Percentiles rank a stretch among this genome's conserved stretches.
Evolutionary conservation across 2,888 invertebrate species (phyloP).

Genomic region (Drosophila anomalata): DNA sequence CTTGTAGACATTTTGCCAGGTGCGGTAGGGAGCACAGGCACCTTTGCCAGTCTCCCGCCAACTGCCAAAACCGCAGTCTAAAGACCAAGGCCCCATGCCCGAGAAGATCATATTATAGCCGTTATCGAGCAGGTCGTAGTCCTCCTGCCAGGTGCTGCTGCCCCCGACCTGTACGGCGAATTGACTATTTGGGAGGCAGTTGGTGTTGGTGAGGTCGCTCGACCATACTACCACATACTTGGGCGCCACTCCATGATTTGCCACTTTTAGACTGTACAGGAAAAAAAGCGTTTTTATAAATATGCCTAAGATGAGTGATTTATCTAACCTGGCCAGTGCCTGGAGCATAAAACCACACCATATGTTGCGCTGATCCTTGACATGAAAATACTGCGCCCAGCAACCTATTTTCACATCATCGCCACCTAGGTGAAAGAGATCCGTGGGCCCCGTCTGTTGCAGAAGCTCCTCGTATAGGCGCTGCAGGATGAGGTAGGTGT

Average conservation of each 20-base stretch:
- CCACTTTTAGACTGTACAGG: constrained; percentile 79
- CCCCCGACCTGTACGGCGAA: constrained; percentile 92
- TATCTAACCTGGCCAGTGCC: constrained; percentile 84
- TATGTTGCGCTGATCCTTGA: constrained; percentile 90
- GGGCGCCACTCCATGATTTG: constrained; percentile 82
- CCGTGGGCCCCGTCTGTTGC: constrained; percentile 89
- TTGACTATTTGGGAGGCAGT: constrained; percentile 87
- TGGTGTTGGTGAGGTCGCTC: constrained; percentile 89
- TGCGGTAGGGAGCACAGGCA: constrained; percentile 93
- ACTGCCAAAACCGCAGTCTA: constrained; percentile 94
- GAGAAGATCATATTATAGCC: constrained; percentile 92
- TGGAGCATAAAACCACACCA: constrained; percentile 92
- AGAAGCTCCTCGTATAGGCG: constrained; percentile 90
- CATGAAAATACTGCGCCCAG: constrained; percentile 90
- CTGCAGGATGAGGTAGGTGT: constrained; percentile 89
- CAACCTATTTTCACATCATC: constrained; percentile 90
- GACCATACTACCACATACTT: constrained; percentile 89
- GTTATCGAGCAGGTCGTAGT: constrained; percentile 89
- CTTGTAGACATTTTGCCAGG: constrained; percentile 94
- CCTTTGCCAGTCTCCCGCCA: constrained; percentile 92
- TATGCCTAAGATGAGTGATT: background rate
- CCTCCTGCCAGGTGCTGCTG: constrained; percentile 91
- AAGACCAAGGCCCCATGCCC: constrained; percentile 94
- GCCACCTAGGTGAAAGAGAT: constrained; percentile 91
- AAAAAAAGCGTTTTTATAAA: background rate